phyloP scores from a whole-genome alignment of 2,888 invertebrate species.

The Acanthopleura granulata region DNA sequence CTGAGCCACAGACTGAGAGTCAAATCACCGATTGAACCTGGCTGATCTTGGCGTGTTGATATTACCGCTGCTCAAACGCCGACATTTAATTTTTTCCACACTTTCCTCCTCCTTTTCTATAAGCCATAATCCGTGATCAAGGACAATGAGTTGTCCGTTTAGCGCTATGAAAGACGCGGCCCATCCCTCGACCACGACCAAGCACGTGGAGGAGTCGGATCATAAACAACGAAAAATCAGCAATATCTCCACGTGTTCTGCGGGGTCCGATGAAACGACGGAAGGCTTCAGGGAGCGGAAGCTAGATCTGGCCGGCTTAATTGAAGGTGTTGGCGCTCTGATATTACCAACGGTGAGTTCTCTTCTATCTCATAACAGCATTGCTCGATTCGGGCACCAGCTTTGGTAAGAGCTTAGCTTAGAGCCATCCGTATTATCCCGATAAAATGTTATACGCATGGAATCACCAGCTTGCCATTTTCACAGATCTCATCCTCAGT shows the following conservation, averaged over 20 bases:
- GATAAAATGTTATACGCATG: no score
- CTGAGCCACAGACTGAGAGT: no score
- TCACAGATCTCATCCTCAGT: no score
- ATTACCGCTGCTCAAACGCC: no score
- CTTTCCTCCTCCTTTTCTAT: no score
- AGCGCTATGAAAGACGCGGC: neutral
- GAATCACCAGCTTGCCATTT: no score
- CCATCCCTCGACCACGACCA: neutral
- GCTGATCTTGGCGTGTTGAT: no score
- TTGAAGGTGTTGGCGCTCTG: conserved; percentile 58
- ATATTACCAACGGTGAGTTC: conserved; percentile 57
- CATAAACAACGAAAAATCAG: conserved; percentile 42
- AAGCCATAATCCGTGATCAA: neutral
- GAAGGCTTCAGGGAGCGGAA: conserved; percentile 42
- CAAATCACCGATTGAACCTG: no score
- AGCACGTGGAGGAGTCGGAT: neutral
- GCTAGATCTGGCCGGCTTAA: conserved; percentile 49
- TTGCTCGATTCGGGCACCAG: no score
- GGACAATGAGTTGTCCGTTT: conserved; percentile 13
- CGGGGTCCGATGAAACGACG: conserved; percentile 47
- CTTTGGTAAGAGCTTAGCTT: no score
- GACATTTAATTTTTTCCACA: no score
- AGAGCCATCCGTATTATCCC: no score
- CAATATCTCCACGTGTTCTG: conserved; percentile 48
- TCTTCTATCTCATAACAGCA: neutral